phyloP scores from a whole-genome alignment of 2,888 invertebrate species.

The Tetanocera ferruginea region DNA sequence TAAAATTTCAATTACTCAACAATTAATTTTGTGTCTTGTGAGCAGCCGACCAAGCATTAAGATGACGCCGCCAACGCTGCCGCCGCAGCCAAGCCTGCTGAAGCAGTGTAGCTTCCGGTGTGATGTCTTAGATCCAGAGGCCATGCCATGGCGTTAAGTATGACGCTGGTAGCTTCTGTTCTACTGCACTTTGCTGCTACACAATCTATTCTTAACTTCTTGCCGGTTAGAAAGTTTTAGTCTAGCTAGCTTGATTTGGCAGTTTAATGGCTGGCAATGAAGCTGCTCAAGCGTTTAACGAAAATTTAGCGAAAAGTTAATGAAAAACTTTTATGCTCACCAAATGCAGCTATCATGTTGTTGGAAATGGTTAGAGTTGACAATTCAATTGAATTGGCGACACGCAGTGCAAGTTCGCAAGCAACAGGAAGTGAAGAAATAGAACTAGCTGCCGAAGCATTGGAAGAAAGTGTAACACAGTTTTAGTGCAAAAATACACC shows the following conservation, averaged over 20 bases:
- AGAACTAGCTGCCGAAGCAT: background rate
- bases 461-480: background rate
- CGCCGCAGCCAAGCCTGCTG: background rate
- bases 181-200: background rate
- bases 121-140: background rate
- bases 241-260: slow-evolving; percentile 16
- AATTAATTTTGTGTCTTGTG: slow-evolving; percentile 69
- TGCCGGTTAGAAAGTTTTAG: background rate
- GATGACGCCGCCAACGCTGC: slow-evolving; percentile 44
- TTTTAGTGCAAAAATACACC: background rate
- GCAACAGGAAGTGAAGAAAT: background rate
- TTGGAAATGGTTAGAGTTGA: slow-evolving; percentile 14
- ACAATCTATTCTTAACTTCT: too few species aligned
- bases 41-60: slow-evolving; percentile 67
- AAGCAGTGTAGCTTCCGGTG: slow-evolving; percentile 16
- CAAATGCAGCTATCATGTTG: slow-evolving; percentile 23
- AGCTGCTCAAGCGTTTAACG: slow-evolving; percentile 26
- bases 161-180: background rate
- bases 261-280: slow-evolving; percentile 23
- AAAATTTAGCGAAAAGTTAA: slow-evolving; percentile 28
- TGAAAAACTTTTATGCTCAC: slow-evolving; percentile 18
- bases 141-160: background rate
- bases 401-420: background rate
- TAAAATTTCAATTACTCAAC: slow-evolving; percentile 71
- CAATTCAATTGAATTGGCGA: slow-evolving; percentile 13